Base-by-base conservation (phyloP, 64 coral and sea anemone species). In the Actinia equina region DNA sequence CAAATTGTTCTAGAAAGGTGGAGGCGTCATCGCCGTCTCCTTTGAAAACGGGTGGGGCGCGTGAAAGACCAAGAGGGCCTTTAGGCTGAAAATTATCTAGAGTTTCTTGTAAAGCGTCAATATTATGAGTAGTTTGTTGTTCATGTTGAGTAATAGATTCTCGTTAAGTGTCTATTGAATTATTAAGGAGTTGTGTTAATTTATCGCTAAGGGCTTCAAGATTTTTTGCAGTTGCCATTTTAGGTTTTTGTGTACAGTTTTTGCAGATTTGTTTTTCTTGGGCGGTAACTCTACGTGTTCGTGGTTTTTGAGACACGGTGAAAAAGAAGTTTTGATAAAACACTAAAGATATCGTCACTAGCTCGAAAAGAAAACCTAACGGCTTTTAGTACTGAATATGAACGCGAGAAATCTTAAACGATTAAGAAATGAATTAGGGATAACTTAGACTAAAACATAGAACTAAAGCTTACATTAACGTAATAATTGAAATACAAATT, bases 311-410 rank as follows among this genome's bases (percentile, higher is more conserved):
- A 62, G 59, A 86, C 58, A 86, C 20, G 7, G 12, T 26, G 30
- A 59, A 59, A 59, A 18, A n/a, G n/a, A 59, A 22, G 2, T 19
- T 20, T n/a, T 51, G 80, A 53, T 5, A 43, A 14, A 16, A n/a
- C 10, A n/a, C 10, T 51, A n/a, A n/a, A 14, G 18, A 22, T 41
- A 79, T 45, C 45, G 45, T n/a, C n/a, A n/a, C n/a, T n/a, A n/a
- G n/a, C n/a, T n/a, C n/a, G n/a, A n/a, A 16, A 45, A 45, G 26
- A 79, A 43, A 26, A 0, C n/a, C 0, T 30, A 23, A 0, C n/a
- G n/a, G n/a, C n/a, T n/a, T n/a, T n/a, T n/a, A n/a, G n/a, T 83
- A 83, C 80, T 52, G 80, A 53, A 83, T 83, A 83, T 51, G 80
- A 46, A 16, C 44, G 80, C 46, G n/a, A n/a, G n/a, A n/a, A n/a